Evolutionary conservation across 2,888 invertebrate genomes (phyloP).

Genomic region (Agrilus mali): DNA sequence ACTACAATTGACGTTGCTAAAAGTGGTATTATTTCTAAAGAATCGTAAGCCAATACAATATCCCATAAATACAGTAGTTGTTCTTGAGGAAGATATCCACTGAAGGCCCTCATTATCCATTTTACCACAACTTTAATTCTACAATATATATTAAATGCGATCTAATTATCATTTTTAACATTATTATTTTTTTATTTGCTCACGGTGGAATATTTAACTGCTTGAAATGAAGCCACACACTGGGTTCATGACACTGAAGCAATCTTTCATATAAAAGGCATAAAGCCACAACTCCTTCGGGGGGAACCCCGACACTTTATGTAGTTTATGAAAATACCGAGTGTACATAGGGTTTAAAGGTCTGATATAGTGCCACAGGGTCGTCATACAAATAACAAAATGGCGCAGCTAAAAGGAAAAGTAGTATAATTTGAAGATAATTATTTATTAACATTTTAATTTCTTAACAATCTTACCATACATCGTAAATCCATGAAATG

Average conservation of each 20-base stretch:
- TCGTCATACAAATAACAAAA: constrained; percentile 90
- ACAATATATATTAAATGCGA: constrained; percentile 1
- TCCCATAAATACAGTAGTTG: constrained; percentile 91
- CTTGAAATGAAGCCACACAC: constrained; percentile 83
- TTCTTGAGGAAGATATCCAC: constrained; percentile 86
- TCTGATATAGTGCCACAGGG: constrained; percentile 73
- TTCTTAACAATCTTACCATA: constrained; percentile 53
- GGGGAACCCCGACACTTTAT: constrained; percentile 85
- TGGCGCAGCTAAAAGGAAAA: constrained; percentile 76
- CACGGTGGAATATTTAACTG: constrained; percentile 85
- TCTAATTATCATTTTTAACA: too few species aligned
- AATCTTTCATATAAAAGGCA: constrained; percentile 82
- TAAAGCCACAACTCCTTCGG: constrained; percentile 84
- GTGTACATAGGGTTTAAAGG: constrained; percentile 87
- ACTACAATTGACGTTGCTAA: constrained; percentile 74
- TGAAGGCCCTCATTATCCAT: constrained; percentile 94
- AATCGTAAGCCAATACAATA: constrained; percentile 81
- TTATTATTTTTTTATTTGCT: constrained; percentile 31
- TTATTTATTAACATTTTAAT: too few species aligned
- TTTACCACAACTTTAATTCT: constrained; percentile 87
- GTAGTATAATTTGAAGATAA: too few species aligned
- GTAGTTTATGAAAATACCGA: constrained; percentile 83
- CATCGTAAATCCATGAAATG: constrained; percentile 96
- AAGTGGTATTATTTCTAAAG: constrained; percentile 78
- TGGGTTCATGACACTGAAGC: constrained; percentile 80